These are phyloP conservation scores for Ceyx cyanopectus DNA, from an alignment of 2,113 vertebrate genomes.

Conservation along the genomic window DNA sequence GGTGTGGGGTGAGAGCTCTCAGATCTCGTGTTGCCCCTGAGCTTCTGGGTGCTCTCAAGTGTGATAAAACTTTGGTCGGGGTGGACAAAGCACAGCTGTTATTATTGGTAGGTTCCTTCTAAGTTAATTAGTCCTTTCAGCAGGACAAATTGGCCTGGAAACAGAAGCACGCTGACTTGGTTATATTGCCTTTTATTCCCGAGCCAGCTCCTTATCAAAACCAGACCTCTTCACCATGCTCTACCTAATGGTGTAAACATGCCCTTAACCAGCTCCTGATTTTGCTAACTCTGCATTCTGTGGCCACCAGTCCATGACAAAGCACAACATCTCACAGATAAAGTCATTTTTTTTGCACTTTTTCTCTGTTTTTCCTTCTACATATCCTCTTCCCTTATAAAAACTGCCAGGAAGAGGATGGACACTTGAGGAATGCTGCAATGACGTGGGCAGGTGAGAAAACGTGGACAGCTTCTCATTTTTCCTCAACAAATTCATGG, in stretches of 20 bases:
- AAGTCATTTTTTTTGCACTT: background rate
- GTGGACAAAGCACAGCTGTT: background rate
- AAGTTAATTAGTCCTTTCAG: background rate
- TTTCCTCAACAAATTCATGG: background rate
- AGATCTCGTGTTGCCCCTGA: background rate
- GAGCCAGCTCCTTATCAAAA: background rate
- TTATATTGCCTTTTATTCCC: background rate
- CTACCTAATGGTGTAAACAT: accelerated
- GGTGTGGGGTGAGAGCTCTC: accelerated
- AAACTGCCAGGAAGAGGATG: background rate
- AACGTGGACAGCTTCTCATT: background rate
- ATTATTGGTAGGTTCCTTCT: background rate
- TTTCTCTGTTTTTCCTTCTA: background rate
- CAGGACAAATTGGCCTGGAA: background rate
- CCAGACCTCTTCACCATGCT: background rate
- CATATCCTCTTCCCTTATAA: background rate
- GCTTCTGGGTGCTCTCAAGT: background rate
- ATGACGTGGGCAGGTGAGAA: background rate
- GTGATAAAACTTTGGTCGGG: background rate
- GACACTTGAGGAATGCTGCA: background rate
- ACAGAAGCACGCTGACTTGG: background rate
- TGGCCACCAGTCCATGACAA: background rate
- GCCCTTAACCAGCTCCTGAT: background rate
- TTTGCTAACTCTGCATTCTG: background rate
- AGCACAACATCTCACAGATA: background rate